These are phyloP conservation scores for Ganaspis sp. DNA, from an alignment of 1,140 invertebrate species.

Conservation along the genomic window DNA sequence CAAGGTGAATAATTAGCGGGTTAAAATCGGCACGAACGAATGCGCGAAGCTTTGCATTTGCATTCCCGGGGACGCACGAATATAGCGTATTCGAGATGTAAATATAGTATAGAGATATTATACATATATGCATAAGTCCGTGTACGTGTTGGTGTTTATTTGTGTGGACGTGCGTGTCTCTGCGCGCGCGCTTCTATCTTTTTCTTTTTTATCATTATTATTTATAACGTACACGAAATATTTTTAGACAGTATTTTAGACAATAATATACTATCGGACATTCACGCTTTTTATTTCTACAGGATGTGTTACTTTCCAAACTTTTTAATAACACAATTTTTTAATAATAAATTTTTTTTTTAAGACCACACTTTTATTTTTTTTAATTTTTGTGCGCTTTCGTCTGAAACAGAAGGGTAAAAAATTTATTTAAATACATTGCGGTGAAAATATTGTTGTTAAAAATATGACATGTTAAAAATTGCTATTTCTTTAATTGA, in stretches of 20 bases:
- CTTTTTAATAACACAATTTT: no score
- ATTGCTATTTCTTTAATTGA: no score
- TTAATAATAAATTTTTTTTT: slow-evolving; percentile 38
- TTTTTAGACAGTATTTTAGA: slow-evolving; percentile 79
- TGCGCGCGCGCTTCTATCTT: neutral
- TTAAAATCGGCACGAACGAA: slow-evolving; percentile 62
- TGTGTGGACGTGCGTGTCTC: slow-evolving; percentile 35
- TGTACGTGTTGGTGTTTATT: slow-evolving; percentile 59
- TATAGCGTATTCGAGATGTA: slow-evolving; percentile 69
- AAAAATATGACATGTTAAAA: no score
- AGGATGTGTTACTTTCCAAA: slow-evolving; percentile 37
- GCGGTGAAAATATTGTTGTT: no score
- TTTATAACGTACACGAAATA: slow-evolving; percentile 69
- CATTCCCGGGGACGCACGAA: slow-evolving; percentile 70
- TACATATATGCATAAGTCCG: slow-evolving; percentile 68
- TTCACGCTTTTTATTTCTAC: slow-evolving; percentile 34
- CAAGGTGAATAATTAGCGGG: slow-evolving; percentile 51
- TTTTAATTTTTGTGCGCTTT: no score
- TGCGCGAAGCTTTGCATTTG: slow-evolving; percentile 69
- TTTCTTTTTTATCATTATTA: neutral
- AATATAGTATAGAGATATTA: slow-evolving; percentile 69
- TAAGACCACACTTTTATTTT: slow-evolving; percentile 39
- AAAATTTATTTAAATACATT: no score
- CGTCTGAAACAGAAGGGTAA: no score
- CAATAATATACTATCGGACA: slow-evolving; percentile 75